phyloP scores from a whole-genome alignment of 2,113 vertebrate species.

The Scartelaos histophorus region DNA sequence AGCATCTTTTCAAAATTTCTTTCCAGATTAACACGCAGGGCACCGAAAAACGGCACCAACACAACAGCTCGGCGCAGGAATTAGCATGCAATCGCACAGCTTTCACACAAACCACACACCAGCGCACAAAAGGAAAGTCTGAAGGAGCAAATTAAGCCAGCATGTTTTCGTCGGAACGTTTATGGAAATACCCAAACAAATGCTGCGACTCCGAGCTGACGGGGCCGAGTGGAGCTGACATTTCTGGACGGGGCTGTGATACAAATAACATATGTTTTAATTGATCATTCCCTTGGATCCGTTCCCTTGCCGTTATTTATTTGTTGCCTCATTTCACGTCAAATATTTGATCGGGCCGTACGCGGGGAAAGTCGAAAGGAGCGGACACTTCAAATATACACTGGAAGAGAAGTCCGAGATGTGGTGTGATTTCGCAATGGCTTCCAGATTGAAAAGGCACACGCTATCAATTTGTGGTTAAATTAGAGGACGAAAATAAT shows the following conservation, averaged over 20 bases:
- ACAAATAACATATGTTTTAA: not conserved
- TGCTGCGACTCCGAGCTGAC: slow-evolving; percentile 18
- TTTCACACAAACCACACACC: slow-evolving; percentile 47
- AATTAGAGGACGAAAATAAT: not conserved
- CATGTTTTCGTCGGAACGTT: slow-evolving; percentile 48
- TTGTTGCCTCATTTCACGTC: slow-evolving; percentile 1
- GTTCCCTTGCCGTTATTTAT: not conserved
- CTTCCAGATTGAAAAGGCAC: not conserved
- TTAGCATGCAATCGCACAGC: slow-evolving; percentile 54
- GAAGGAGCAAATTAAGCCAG: slow-evolving; percentile 38
- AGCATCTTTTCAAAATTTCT: too few relatives aligned
- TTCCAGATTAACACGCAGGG: slow-evolving; percentile 58
- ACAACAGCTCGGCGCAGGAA: slow-evolving; percentile 61
- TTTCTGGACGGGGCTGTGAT: not conserved
- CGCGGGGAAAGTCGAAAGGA: not conserved
- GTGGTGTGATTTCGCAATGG: not conserved
- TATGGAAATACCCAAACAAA: slow-evolving; percentile 47
- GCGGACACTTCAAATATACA: not conserved
- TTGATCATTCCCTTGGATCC: not conserved
- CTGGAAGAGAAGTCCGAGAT: not conserved
- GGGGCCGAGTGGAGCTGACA: slow-evolving; percentile 25
- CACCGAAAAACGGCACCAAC: not conserved
- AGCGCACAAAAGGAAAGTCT: slow-evolving; percentile 59
- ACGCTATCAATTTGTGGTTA: not conserved
- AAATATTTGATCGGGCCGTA: not conserved